Conservation (phyloP, 2,888 invertebrate species). For the Elmis aenea region DNA sequence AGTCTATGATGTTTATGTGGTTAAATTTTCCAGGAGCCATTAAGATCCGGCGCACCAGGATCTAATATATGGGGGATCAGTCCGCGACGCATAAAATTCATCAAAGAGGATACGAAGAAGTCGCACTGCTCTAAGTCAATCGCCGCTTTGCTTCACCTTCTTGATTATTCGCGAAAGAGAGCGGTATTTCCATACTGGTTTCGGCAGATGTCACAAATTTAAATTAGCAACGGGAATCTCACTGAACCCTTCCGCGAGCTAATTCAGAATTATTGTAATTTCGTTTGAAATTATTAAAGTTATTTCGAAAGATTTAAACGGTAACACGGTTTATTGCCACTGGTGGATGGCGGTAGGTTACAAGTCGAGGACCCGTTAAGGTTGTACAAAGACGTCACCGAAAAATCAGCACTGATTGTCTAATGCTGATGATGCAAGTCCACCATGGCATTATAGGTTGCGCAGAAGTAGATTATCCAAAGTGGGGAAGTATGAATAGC, state of each 20-base stretch:
- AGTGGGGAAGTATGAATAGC: slow-evolving; percentile 32
- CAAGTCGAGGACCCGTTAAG: too few relatives aligned
- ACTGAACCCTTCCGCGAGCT: slow-evolving; percentile 20
- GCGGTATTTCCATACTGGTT: slow-evolving; percentile 36
- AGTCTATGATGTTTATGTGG: slow-evolving; percentile 45
- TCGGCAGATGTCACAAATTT: slow-evolving; percentile 41
- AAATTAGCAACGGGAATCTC: slow-evolving; percentile 18
- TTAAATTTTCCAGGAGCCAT: slow-evolving; percentile 46
- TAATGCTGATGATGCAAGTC: slow-evolving; percentile 19
- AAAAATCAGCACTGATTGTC: slow-evolving; percentile 27
- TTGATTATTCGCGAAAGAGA: slow-evolving; percentile 41
- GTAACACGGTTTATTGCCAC: slow-evolving; percentile 8
- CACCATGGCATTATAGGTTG: slow-evolving; percentile 30
- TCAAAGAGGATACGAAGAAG: slow-evolving; percentile 37
- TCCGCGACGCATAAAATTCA: slow-evolving; percentile 43
- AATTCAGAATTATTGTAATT: slow-evolving; percentile 21
- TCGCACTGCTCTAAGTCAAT: slow-evolving; percentile 25
- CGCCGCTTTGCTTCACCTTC: slow-evolving; percentile 35
- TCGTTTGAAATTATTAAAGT: too few relatives aligned
- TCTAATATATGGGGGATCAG: slow-evolving; percentile 41
- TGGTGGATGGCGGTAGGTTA: too few relatives aligned
- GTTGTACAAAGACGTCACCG: slow-evolving; percentile 11
- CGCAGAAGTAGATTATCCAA: slow-evolving; percentile 35
- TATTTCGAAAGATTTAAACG: slow-evolving; percentile 14
- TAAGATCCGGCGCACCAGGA: slow-evolving; percentile 42